Conservation (phyloP, 2,888 invertebrate species). For the Apotomis betuletana region DNA sequence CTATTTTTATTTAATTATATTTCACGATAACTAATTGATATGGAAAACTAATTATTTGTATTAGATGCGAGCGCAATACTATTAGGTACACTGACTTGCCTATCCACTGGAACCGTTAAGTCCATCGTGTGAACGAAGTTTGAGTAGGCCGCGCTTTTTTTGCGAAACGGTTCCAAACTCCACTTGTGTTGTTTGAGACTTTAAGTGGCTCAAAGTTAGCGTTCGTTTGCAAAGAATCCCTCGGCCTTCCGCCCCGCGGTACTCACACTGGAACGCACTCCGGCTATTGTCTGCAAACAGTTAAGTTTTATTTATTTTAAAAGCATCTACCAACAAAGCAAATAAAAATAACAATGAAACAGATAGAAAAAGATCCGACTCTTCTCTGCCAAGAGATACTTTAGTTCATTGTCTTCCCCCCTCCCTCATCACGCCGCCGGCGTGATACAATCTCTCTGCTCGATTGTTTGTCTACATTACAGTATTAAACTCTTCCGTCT, state of each 20-base stretch:
- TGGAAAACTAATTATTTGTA: too few relatives aligned
- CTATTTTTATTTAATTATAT: too few relatives aligned
- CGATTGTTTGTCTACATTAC: conserved; percentile 39
- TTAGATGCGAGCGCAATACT: too few relatives aligned
- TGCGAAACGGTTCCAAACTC: conserved; percentile 62
- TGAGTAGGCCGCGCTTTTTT: conserved; percentile 49
- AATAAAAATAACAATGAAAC: conserved; percentile 40
- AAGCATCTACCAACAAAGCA: conserved; percentile 36
- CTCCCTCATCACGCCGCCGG: conserved; percentile 2
- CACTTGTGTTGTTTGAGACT: conserved; percentile 59
- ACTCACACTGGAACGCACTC: conserved; percentile 7
- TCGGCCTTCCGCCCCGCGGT: conserved; percentile 42
- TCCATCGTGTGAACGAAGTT: conserved; percentile 3
- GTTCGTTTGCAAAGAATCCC: conserved; percentile 52
- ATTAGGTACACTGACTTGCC: neutral
- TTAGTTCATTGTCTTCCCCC: conserved; percentile 21
- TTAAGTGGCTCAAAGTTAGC: conserved; percentile 64
- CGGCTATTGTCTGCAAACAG: conserved; percentile 36
- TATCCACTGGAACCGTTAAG: neutral
- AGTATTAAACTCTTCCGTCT: conserved; percentile 29
- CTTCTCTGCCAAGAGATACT: conserved; percentile 14
- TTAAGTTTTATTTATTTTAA: conserved; percentile 39
- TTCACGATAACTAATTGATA: too few relatives aligned
- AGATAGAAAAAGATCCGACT: conserved; percentile 29
- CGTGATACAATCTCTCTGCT: conserved; percentile 26